Evolutionary conservation across 2,888 invertebrate genomes (phyloP).

Genomic region (Nomada ruficornis): DNA sequence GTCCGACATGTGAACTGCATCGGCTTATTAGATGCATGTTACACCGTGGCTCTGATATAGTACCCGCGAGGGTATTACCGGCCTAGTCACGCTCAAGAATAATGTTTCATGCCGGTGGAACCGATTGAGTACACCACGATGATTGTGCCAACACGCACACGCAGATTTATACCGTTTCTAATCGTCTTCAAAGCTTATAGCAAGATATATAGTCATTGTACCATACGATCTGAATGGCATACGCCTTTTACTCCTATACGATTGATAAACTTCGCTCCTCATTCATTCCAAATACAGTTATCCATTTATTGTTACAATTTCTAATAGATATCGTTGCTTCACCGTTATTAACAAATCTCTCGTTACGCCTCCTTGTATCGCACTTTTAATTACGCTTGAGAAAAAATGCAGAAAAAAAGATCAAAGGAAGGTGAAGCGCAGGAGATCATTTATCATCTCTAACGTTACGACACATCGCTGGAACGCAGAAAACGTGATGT

Average conservation of each 20-base stretch:
- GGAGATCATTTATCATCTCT: slow-evolving; percentile 43
- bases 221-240: not conserved
- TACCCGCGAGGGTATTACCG: slow-evolving; percentile 28
- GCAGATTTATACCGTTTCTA: slow-evolving; percentile 22
- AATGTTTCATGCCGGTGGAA: slow-evolving; percentile 27
- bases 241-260: not conserved
- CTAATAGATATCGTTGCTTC: not conserved
- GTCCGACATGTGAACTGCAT: not conserved
- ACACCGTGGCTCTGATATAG: slow-evolving; percentile 15
- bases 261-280: not conserved
- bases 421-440: not conserved
- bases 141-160: slow-evolving; percentile 18
- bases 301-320: not conserved
- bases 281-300: not conserved
- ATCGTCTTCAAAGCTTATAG: slow-evolving; percentile 18
- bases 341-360: not conserved
- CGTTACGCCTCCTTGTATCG: slow-evolving; percentile 2
- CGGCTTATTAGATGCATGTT: slow-evolving; percentile 23
- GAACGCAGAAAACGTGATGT: slow-evolving; percentile 43
- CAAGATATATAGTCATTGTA: slow-evolving; percentile 22
- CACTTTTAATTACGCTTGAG: slow-evolving; percentile 12
- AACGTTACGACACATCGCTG: slow-evolving; percentile 40
- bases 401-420: not conserved
- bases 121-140: slow-evolving; percentile 19
- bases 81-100: slow-evolving; percentile 25